Evolutionary conservation across 92 coral and sea anemone species (phyloP), one percentile per base, ranked within the genome.

Genomic region (Virgularia gustaviana): DNA sequence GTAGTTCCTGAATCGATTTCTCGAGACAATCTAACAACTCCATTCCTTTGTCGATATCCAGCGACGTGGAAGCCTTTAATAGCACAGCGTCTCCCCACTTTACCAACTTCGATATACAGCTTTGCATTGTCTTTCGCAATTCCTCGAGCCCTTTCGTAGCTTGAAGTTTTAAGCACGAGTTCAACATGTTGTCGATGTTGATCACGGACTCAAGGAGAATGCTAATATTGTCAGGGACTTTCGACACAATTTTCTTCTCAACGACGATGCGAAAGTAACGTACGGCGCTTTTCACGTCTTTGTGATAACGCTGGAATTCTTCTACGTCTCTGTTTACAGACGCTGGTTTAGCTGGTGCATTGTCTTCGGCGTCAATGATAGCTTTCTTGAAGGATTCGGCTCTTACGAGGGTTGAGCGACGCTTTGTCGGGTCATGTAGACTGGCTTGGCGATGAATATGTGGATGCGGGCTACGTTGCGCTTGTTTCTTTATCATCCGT

Each of bases 41-140:
- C 28, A 89, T 71, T 19, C 99, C 99, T 89, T 89, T 91, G 43
- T 65, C 82, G 37, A 87, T 76, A 43, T 94, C 88, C 29, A 88
- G 84, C 64, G 83, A 83, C 42, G 86, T 87, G 35, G 91, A 87
- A 20, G 96, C 89, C 49, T 96, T 76, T 1, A 94, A 91, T 9
- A 94, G 77, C 37, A 94, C 78, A 66, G 81, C 85, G 73, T 94
- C 99, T 24, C 90, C 86, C 99, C 99, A 94, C 19, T 87, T 76
- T 6, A 88, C 88, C 9, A 94, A 67, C 59, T 87, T 91, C 16
- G 89, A 96, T 9, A 85, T 77, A 36, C 88, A 83, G 57, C 83
- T 77, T 32, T 94, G 99, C 80, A 94, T 86, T 11, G 88, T 85
- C 42, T 81, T 84, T 16, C 99, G 85, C 70, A 89, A 70, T 10